A percentile compares a stretch with the other conserved stretches of the same genome.
Conservation (phyloP, 2,888 invertebrate species). For the Erpobdella octoculata region DNA sequence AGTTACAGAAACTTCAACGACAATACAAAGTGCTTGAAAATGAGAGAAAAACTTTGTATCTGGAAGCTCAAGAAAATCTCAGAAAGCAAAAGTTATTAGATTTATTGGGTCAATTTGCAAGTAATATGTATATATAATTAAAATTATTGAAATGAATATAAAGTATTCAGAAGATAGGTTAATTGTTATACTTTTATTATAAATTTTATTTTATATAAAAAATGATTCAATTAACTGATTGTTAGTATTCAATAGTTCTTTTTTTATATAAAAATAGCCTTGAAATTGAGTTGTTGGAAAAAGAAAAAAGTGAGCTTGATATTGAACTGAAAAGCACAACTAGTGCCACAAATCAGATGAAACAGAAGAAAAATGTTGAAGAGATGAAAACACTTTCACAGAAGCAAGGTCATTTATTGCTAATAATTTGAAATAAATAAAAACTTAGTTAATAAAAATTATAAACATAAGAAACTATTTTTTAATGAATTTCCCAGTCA, state of each 20-base stretch:
- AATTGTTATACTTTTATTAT: too few relatives aligned
- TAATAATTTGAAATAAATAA: too few relatives aligned
- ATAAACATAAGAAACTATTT: too few relatives aligned
- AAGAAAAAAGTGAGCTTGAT: constrained; percentile 9
- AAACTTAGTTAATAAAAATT: too few relatives aligned
- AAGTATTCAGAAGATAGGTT: too few relatives aligned
- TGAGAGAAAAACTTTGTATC: constrained; percentile 8
- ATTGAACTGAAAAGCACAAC: neutral
- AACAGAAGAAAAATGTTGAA: neutral
- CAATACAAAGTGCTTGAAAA: neutral
- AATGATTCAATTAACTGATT: neutral
- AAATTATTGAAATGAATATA: too few relatives aligned
- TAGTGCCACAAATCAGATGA: constrained; percentile 8
- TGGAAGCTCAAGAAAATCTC: neutral
- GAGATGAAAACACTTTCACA: neutral
- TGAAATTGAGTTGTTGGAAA: constrained; percentile 7
- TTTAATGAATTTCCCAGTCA: too few relatives aligned
- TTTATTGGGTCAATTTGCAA: neutral
- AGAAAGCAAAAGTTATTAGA: constrained; percentile 10
- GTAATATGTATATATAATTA: too few relatives aligned
- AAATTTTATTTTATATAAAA: neutral
- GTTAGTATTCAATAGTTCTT: too few relatives aligned
- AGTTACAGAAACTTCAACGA: constrained; percentile 9
- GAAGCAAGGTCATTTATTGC: constrained; percentile 10
- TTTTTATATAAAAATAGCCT: neutral